Evolutionary conservation across 2,113 vertebrate genomes (phyloP).

Genomic region (Pseudorhombus dupliciocellatus): DNA sequence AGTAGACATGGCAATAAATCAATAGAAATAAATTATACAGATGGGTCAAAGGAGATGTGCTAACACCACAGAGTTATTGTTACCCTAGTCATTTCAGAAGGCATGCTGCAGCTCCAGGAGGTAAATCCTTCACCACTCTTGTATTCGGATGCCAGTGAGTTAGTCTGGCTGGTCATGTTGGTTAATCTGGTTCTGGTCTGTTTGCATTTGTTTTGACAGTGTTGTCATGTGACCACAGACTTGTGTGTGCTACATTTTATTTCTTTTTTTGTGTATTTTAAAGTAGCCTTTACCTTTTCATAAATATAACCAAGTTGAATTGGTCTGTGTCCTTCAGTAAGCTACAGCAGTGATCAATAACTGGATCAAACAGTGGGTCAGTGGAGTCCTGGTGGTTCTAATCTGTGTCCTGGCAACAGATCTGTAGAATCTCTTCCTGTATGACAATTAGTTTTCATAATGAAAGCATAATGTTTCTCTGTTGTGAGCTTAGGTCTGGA

Average conservation of each 20-base stretch:
- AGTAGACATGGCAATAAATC: background rate
- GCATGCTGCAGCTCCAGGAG: background rate
- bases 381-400: background rate
- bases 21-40: conserved; percentile 17
- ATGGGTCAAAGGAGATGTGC: conserved; percentile 1
- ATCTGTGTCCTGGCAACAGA: background rate
- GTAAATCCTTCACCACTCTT: background rate
- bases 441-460: no score
- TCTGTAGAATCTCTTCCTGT: no score
- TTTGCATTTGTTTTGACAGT: conserved; percentile 6
- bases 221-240: background rate
- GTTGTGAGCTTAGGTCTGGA: no score
- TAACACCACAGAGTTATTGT: conserved; percentile 11
- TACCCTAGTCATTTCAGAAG: background rate
- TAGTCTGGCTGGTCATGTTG: conserved; percentile 3
- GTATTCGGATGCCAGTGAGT: background rate
- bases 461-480: no score
- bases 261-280: background rate
- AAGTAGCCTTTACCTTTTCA: background rate
- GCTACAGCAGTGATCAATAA: background rate
- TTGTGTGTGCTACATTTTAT: background rate
- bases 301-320: background rate
- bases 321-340: background rate
- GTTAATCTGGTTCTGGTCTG: conserved; percentile 26
- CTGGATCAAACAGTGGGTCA: background rate